Base-by-base conservation (phyloP, 2,113 vertebrate genomes). In the Pycnonotus jocosus region DNA sequence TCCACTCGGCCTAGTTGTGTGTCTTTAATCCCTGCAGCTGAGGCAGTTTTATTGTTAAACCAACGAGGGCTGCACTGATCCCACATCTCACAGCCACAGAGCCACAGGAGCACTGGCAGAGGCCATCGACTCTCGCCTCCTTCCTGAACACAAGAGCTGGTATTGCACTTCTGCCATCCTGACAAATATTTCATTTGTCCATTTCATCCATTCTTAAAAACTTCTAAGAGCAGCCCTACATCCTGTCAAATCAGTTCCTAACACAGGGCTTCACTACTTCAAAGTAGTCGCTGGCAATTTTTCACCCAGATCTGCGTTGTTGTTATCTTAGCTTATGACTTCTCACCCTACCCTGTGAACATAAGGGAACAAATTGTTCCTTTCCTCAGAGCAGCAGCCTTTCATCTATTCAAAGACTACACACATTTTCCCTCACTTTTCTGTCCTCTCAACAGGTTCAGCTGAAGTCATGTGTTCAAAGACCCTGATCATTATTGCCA, bases 21-120 rank as follows among this genome's bases (percentile, higher is more conserved):
- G 82, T 27, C 54, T 93, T 80, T 96, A 96, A 96, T 96, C 93
- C 71, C 58, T n/a, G 27, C 54, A 92, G 74, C 20, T 54, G 64
- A 83, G 88, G 74, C 42, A 86, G 62, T 81, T 92, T 71, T 48
- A 53, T 40, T 7, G 9, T 33, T 40, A 83, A 91, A 6, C 85
- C 92, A 95, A 3, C 30, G 48, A 93, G 51, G 56, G 72, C 68
- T 70, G 76, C 76, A 54, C 44, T 14, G 60, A 84, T 86, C 27
- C 62, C 44, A 33, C 25, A 48, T 64, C 92, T 80, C 2, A 0
- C 38, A 47, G 51, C 24, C 65, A 45, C 51, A 74, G 64, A 73
- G 8, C 62, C 42, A 35, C 3, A 58, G 72, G 8, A 47, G 40
- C 64, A 16, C 30, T 6, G 35, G 13, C 58, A 28, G 35, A 73